Percentiles rank a stretch among this genome's conserved stretches.
phyloP scores from a whole-genome alignment of 2,888 invertebrate genomes.

The Hemicrepidius hirtus region DNA sequence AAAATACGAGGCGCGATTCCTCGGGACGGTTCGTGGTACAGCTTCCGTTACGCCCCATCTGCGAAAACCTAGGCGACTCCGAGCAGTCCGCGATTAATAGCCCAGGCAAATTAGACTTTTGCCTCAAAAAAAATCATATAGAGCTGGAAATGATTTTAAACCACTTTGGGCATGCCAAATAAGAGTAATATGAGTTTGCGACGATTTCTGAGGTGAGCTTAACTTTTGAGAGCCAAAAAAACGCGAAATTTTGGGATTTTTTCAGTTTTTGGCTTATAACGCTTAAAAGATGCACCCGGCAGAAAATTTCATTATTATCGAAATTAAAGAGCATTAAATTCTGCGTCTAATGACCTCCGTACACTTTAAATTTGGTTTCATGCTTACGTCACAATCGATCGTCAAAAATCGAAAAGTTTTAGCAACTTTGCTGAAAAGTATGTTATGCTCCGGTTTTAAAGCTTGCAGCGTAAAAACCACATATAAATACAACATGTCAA shows the following conservation, averaged over 20 bases:
- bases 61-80: too few relatives aligned
- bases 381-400: background rate
- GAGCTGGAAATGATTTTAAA: constrained; percentile 24
- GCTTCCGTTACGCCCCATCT: too few relatives aligned
- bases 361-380: constrained; percentile 9
- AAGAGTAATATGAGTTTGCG: background rate
- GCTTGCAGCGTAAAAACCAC: too few relatives aligned
- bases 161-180: constrained; percentile 16
- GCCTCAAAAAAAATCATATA: constrained; percentile 10
- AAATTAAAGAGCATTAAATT: constrained; percentile 19
- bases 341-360: background rate
- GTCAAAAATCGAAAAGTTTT: background rate
- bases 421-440: background rate
- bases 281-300: too few relatives aligned
- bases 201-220: constrained; percentile 2
- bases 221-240: constrained; percentile 6
- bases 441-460: background rate
- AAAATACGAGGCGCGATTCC: too few relatives aligned
- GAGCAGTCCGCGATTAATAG: too few relatives aligned
- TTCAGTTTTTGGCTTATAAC: constrained; percentile 1
- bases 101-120: constrained; percentile 13
- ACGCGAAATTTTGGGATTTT: background rate
- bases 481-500: too few relatives aligned
- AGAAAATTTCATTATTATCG: background rate
- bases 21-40: too few relatives aligned